Evolutionary conservation across 2,888 invertebrate genomes (phyloP).

Genomic region (Heteromyza rotundicornis): DNA sequence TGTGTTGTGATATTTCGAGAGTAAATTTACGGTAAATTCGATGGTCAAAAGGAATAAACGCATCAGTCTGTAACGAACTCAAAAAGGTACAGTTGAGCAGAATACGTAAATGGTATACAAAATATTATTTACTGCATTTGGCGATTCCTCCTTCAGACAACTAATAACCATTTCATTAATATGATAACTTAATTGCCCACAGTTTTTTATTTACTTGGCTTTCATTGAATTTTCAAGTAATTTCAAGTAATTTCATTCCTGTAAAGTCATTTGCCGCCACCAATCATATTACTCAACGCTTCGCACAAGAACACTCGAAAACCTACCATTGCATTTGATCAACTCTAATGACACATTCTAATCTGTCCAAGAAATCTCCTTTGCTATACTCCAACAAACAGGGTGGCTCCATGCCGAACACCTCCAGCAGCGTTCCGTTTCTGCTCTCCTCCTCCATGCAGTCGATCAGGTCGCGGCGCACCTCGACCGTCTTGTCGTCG

Average conservation of each 20-base stretch:
- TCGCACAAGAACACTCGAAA: constrained; percentile 24
- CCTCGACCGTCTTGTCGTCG: constrained; percentile 74
- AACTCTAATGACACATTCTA: constrained; percentile 42
- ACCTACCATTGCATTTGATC: no score
- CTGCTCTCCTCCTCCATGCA: constrained; percentile 81
- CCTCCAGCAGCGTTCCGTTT: constrained; percentile 87
- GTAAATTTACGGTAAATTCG: no score
- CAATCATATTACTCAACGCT: neutral
- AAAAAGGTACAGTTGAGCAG: no score
- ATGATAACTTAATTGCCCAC: no score
- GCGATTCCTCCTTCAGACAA: no score
- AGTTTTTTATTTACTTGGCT: no score
- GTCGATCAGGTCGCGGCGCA: constrained; percentile 77
- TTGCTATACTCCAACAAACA: constrained; percentile 65
- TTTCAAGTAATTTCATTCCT: neutral
- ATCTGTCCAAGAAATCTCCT: constrained; percentile 65
- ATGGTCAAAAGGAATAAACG: no score
- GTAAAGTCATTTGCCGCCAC: neutral
- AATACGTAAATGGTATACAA: no score
- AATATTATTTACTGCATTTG: no score
- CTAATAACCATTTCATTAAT: no score
- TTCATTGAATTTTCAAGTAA: neutral
- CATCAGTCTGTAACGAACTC: no score
- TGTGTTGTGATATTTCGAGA: no score
- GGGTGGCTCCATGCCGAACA: constrained; percentile 91